Evolutionary conservation across 2,888 invertebrate species (phyloP).

Genomic region (Bedellia somnulentella): DNA sequence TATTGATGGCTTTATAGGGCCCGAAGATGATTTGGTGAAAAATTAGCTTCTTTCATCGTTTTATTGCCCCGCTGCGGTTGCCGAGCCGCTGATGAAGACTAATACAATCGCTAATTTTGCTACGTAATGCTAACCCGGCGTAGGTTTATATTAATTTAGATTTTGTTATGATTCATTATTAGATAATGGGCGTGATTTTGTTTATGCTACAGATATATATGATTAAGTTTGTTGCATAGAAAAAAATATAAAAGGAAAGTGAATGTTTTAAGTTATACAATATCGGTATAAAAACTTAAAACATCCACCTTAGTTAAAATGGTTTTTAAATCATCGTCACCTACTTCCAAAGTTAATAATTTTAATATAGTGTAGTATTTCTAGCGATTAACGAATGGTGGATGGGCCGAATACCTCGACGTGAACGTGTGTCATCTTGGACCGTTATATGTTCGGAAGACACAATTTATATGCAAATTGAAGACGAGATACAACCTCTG

Average conservation of each 20-base stretch:
- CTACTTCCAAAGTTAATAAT: too few relatives aligned
- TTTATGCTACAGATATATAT: too few relatives aligned
- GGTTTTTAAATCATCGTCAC: too few relatives aligned
- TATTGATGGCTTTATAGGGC: slow-evolving; percentile 56
- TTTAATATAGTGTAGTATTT: too few relatives aligned
- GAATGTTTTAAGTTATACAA: too few relatives aligned
- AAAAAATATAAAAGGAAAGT: too few relatives aligned
- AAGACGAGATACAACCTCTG: slow-evolving; percentile 38
- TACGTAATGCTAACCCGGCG: slow-evolving; percentile 32
- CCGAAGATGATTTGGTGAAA: slow-evolving; percentile 59
- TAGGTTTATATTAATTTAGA: slow-evolving; percentile 21
- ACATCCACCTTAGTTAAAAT: too few relatives aligned
- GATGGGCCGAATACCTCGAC: too few relatives aligned
- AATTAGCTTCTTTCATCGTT: slow-evolving; percentile 59
- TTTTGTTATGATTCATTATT: neutral
- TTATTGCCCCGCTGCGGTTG: slow-evolving; percentile 42
- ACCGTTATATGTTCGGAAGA: slow-evolving; percentile 49
- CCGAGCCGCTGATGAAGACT: slow-evolving; percentile 50
- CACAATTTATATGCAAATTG: slow-evolving; percentile 62
- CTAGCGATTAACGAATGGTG: too few relatives aligned
- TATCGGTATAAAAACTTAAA: too few relatives aligned
- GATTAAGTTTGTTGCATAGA: too few relatives aligned
- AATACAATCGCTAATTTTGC: slow-evolving; percentile 53
- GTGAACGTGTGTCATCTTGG: slow-evolving; percentile 48
- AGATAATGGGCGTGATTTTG: neutral